Conservation (phyloP, 2,113 vertebrate genomes). For the Apodemus speciosus region DNA sequence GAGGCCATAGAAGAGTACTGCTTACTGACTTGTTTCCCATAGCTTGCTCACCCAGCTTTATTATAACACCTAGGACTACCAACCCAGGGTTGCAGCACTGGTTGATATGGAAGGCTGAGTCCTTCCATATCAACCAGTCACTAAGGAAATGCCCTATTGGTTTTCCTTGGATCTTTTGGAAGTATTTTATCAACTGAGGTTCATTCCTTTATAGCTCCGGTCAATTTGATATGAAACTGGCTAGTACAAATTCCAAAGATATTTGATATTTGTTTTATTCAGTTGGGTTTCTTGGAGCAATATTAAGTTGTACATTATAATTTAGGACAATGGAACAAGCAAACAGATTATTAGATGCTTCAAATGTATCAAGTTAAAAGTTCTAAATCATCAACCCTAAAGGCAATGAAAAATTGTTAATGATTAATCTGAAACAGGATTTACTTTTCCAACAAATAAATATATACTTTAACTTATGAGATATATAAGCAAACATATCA, state of each 20-base stretch:
- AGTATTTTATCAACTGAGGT: not conserved
- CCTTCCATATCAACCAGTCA: no score
- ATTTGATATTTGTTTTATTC: slow-evolving; percentile 67
- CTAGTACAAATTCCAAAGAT: not conserved
- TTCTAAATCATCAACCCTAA: slow-evolving; percentile 77
- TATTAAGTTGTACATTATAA: slow-evolving; percentile 69
- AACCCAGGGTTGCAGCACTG: no score
- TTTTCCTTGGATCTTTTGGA: not conserved
- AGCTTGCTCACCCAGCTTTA: not conserved
- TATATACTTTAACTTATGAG: slow-evolving; percentile 35
- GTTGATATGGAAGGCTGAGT: not conserved
- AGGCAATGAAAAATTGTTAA: slow-evolving; percentile 75
- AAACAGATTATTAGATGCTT: slow-evolving; percentile 75
- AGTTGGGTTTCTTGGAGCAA: slow-evolving; percentile 73
- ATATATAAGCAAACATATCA: slow-evolving; percentile 73
- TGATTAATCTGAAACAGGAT: slow-evolving; percentile 75
- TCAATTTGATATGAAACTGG: not conserved
- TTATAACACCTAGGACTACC: not conserved
- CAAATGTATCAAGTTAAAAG: slow-evolving; percentile 79
- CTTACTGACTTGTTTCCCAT: not conserved
- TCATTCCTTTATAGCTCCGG: not conserved
- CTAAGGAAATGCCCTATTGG: not conserved
- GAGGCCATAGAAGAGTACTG: not conserved
- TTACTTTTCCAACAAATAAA: slow-evolving; percentile 72
- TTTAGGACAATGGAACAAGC: slow-evolving; percentile 56